Conservation (phyloP, 2,888 invertebrate species). For the Hypercompe scribonia region DNA sequence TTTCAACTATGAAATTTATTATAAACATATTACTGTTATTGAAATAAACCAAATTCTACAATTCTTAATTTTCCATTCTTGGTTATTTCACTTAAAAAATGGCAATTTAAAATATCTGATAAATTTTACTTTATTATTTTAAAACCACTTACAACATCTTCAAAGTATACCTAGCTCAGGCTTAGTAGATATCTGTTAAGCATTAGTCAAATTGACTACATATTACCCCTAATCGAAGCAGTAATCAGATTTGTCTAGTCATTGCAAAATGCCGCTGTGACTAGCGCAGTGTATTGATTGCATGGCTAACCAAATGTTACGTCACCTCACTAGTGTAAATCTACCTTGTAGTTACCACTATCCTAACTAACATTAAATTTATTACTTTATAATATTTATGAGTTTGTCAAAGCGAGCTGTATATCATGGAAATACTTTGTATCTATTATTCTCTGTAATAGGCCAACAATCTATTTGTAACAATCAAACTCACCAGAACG, state of each 20-base stretch:
- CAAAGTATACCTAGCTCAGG: background rate
- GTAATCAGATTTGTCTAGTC: slow-evolving; percentile 8
- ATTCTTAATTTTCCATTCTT: no score
- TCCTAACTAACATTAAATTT: no score
- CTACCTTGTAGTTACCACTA: background rate
- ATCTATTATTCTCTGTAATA: background rate
- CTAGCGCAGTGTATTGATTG: slow-evolving; percentile 12
- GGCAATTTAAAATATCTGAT: no score
- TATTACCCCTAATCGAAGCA: background rate
- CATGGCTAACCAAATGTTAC: background rate
- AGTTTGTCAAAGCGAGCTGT: background rate
- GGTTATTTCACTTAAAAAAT: no score
- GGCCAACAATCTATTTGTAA: background rate
- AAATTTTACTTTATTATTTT: no score
- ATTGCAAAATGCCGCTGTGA: slow-evolving; percentile 6
- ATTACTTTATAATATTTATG: background rate
- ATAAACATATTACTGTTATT: no score
- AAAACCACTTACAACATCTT: no score
- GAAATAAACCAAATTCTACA: no score
- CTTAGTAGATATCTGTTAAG: background rate
- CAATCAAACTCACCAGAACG: background rate
- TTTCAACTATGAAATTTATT: background rate
- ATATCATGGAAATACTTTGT: background rate
- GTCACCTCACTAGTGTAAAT: slow-evolving; percentile 5
- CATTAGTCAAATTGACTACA: background rate